A percentile compares a stretch with the other conserved stretches of the same genome.
phyloP scores from a whole-genome alignment of 2,797 vertebrate species.

The Gallirallus australis region DNA sequence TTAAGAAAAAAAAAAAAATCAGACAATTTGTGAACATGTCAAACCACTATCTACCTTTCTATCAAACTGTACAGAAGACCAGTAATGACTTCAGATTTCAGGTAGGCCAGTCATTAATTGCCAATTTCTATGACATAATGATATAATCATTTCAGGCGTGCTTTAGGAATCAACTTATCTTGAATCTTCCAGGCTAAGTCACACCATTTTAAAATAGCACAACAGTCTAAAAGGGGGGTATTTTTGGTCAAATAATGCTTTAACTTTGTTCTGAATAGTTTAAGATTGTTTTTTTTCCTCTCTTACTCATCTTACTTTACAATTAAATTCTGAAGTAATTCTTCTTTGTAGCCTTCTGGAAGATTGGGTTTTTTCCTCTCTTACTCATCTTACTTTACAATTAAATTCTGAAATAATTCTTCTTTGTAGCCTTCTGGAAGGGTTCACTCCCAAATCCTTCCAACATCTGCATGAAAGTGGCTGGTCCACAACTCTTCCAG shows the following conservation, averaged over 20 bases:
- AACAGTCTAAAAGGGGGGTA: background rate
- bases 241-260: background rate
- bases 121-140: background rate
- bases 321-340: background rate
- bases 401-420: background rate
- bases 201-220: background rate
- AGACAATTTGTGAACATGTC: background rate
- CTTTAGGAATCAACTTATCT: background rate
- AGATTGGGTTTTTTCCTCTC: background rate
- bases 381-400: background rate
- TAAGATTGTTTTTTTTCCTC: background rate
- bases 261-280: background rate
- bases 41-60: background rate
- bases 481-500: background rate
- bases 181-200: background rate
- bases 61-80: background rate
- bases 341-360: background rate
- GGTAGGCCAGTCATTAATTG: background rate
- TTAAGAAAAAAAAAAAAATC: background rate
- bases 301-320: background rate
- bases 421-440: background rate
- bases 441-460: background rate
- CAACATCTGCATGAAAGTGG: background rate
- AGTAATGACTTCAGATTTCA: conserved; percentile 9
- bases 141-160: background rate